phyloP scores from a whole-genome alignment of 2,797 vertebrate species.

The Ciconia nigra region DNA sequence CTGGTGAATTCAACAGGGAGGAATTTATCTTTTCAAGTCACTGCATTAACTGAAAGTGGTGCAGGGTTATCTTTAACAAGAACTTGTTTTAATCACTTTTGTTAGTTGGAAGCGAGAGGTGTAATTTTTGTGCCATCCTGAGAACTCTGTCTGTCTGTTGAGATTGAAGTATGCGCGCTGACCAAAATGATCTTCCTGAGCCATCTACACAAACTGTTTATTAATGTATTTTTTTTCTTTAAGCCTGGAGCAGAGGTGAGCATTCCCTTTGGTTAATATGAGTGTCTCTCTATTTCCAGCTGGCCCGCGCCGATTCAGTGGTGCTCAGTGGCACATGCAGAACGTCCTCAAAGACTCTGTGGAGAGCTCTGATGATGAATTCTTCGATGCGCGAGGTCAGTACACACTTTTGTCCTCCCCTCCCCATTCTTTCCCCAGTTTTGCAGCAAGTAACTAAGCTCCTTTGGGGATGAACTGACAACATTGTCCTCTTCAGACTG shows the following conservation, averaged over 20 bases:
- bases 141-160: not conserved
- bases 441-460: not conserved
- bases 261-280: not conserved
- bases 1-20: not conserved
- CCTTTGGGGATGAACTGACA: not conserved
- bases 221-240: not conserved
- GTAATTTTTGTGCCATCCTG: not conserved
- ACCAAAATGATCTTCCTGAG: not conserved
- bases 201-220: not conserved
- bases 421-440: not conserved
- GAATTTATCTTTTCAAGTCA: not conserved
- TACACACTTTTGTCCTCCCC: not conserved
- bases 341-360: constrained; percentile 89
- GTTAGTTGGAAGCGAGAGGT: not conserved
- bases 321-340: constrained; percentile 86
- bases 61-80: not conserved
- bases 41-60: not conserved
- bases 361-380: constrained; percentile 97
- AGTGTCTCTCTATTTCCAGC: constrained; percentile 72
- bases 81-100: not conserved
- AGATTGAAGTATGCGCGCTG: not conserved
- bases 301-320: constrained; percentile 77
- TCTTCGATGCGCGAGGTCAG: constrained; percentile 97
- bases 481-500: not conserved
- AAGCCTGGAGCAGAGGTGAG: not conserved